Conservation (phyloP, 2,113 vertebrate species). For the Pseudonaja textilis region DNA sequence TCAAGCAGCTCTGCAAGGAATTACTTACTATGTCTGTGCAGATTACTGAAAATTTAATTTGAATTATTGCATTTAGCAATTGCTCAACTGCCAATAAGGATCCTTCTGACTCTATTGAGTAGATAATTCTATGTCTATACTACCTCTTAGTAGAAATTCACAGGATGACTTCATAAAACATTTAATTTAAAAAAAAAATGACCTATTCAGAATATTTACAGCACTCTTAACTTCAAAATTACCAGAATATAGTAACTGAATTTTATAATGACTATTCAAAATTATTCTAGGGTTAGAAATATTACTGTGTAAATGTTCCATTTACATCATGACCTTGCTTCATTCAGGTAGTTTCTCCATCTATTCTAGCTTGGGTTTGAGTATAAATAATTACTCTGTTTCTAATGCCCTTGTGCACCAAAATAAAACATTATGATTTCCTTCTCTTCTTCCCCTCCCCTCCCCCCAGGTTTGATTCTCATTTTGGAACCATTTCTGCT, state of each 20-base stretch:
- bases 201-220: neutral
- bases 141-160: neutral
- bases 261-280: neutral
- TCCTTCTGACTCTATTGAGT: neutral
- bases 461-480: neutral
- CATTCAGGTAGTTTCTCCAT: neutral
- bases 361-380: neutral
- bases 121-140: neutral
- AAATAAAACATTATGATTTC: constrained; percentile 30
- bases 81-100: neutral
- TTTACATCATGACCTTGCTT: neutral
- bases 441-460: neutral
- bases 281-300: neutral
- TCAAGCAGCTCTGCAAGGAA: neutral
- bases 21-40: neutral
- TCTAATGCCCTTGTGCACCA: neutral
- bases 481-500: constrained; percentile 12
- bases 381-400: neutral
- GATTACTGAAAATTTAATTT: neutral
- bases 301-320: neutral
- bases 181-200: neutral
- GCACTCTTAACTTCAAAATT: neutral
- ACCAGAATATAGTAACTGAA: neutral
- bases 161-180: neutral
- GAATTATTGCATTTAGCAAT: neutral